Base-by-base conservation (phyloP, 1,140 invertebrate genomes). In the Tetramorium alpestre region DNA sequence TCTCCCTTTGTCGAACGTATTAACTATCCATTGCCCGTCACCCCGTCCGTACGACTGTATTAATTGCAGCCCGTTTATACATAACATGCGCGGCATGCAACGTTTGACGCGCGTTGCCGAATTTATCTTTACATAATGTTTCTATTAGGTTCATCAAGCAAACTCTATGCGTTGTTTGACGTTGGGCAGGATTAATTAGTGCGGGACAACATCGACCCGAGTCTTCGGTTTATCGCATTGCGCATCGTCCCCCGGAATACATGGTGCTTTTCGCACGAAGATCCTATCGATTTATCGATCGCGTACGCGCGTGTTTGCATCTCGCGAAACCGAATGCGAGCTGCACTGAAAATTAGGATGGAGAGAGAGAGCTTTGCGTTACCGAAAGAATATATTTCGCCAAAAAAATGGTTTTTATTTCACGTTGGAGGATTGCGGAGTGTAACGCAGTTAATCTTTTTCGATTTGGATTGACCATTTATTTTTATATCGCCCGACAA, bases 81-180 rank as follows among this genome's bases (percentile, higher is more conserved):
- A 58, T 73, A 88, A 88, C 80, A 73, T 44, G 60, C 25, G 47
- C 51, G 77, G n/a, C 22, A 56, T 73, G 62, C 78, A 67, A 49
- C 75, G 72, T 90, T 90, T 87, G 87, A 87, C 51, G 87, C 77
- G 78, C 60, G 44, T 44, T 69, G 69, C 67, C 73, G 90, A 88
- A 88, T 91, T 90, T 81, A 90, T 90, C 90, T 87, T 88, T 70
- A 84, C 49, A 60, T 85, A 88, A 88, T 91, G 85, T 90, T 88
- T 90, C 73, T 88, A 76, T 91, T 80, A 90, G 78, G 87, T 87
- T 88, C 73, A 88, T 86, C 89, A 75, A 84, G 58, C 60, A 64
- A 80, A 78, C 69, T 60, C 73, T 72, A 70, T 80, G 75, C 49
- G 67, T 86, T 88, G 84, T 90, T 88, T 76, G 65, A 84, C 76